Percentiles rank a stretch among this genome's conserved stretches.
Conservation (phyloP, 37 sponge, comb jelly and placozoan genomes). For the Ianthella basta region DNA sequence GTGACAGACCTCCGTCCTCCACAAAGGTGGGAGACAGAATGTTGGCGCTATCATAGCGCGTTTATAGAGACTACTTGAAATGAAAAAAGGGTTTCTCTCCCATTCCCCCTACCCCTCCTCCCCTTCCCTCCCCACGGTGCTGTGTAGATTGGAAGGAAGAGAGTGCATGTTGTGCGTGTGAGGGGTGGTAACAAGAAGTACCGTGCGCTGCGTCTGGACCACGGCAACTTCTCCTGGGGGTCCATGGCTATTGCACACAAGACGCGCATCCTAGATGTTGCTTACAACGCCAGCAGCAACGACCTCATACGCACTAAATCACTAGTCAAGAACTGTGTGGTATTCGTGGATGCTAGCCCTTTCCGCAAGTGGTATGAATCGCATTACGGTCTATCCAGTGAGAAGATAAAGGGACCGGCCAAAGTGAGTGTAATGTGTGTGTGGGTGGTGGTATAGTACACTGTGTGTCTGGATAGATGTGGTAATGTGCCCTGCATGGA, state of each 20-base stretch:
- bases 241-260: conserved; percentile 88
- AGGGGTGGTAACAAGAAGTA: conserved; percentile 94
- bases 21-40: too few species aligned
- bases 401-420: conserved; percentile 69
- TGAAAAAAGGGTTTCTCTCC: too few species aligned
- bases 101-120: too few species aligned
- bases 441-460: conserved; percentile 27
- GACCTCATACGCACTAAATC: conserved; percentile 99
- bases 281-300: conserved; percentile 99
- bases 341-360: conserved; percentile 90
- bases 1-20: too few species aligned
- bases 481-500: neutral
- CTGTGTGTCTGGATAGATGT: too few species aligned
- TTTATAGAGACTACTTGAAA: too few species aligned
- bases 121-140: too few species aligned
- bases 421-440: neutral
- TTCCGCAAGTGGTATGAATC: conserved; percentile 97
- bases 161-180: conserved; percentile 83
- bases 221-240: conserved; percentile 96
- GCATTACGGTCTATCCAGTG: conserved; percentile 89
- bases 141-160: too few species aligned
- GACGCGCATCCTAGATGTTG: conserved; percentile 93
- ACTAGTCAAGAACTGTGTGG: conserved; percentile 96
- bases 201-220: conserved; percentile 91
- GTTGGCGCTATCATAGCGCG: too few species aligned